Conservation (phyloP, 2,113 vertebrate species). For the Saccopteryx leptura region DNA sequence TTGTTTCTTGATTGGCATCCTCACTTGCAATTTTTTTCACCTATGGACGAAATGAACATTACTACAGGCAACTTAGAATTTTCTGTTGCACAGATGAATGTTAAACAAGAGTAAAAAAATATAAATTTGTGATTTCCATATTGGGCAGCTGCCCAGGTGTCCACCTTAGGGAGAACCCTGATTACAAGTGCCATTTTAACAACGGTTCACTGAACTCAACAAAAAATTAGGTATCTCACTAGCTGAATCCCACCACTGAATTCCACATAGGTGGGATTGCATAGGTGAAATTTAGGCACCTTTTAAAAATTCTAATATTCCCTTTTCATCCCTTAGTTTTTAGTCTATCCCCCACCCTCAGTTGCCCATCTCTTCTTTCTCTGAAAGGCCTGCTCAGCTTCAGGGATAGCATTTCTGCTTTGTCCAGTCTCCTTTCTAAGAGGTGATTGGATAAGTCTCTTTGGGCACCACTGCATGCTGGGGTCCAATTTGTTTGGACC, state of each 20-base stretch:
- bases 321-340: neutral
- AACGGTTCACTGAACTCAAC: too few relatives aligned
- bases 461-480: neutral
- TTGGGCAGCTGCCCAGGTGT: too few relatives aligned
- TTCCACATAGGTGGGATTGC: neutral
- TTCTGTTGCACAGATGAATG: too few relatives aligned
- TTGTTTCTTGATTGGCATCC: too few relatives aligned
- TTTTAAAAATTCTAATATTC: neutral
- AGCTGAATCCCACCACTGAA: neutral
- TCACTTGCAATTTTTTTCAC: too few relatives aligned
- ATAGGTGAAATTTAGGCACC: neutral
- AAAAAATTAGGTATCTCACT: too few relatives aligned
- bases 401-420: neutral
- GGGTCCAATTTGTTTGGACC: accelerated
- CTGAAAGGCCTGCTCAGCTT: neutral
- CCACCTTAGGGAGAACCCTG: too few relatives aligned
- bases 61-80: too few relatives aligned
- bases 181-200: too few relatives aligned
- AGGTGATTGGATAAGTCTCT: neutral
- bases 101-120: too few relatives aligned
- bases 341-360: neutral
- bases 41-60: too few relatives aligned
- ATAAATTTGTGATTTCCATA: too few relatives aligned
- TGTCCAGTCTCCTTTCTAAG: neutral
- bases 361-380: neutral